Base-by-base conservation (phyloP, 2,888 invertebrate genomes). In the Anthophora plumipes region DNA sequence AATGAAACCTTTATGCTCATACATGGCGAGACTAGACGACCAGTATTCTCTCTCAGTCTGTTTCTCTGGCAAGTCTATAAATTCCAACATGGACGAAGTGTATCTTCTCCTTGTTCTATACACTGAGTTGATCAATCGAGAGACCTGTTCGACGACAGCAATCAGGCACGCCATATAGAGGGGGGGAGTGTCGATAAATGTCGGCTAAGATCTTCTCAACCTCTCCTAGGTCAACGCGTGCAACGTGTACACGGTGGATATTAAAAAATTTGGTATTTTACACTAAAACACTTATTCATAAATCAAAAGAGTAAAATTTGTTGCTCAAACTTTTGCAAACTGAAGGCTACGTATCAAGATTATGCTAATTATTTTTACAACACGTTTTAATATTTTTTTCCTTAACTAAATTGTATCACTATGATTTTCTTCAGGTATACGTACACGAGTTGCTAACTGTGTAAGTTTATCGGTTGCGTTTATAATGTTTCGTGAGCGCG, bases 1-100 rank as follows among this genome's bases (percentile, higher is more conserved):
- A 82, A 89, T 75, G 88, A 90, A 90, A 89, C 84, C 87, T 86
- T 86, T 87, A 78, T 82, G 70, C 77, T 81, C 87, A 67, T 88
- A 87, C 84, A 89, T 90, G 90, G 88, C 81, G 84, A 87, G 90
- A 85, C 87, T 88, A 82, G 89, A 83, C 86, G 41, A 69, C 80
- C 39, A 25, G 57, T 68, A 43, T 74, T 82, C 61, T 61, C 57
- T 79, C 72, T 71, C 50, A 60, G 46, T 67, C 67, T 14, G 55
- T 55, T 20, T 31, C 37, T 46, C 37, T 55, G 31, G 9, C 31
- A 43, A n/a, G 11, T 50, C 41, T 46, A 70, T 20, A 12, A 20
- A 50, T 64, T 48, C 67, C 46, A 55, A 52, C 52, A 20, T 60
- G 77, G 39, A 75, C 50, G 48, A 63, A 14, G 67, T 57, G 69